Conservation (phyloP, 2,888 invertebrate genomes). For the Mimachlamys varia region DNA sequence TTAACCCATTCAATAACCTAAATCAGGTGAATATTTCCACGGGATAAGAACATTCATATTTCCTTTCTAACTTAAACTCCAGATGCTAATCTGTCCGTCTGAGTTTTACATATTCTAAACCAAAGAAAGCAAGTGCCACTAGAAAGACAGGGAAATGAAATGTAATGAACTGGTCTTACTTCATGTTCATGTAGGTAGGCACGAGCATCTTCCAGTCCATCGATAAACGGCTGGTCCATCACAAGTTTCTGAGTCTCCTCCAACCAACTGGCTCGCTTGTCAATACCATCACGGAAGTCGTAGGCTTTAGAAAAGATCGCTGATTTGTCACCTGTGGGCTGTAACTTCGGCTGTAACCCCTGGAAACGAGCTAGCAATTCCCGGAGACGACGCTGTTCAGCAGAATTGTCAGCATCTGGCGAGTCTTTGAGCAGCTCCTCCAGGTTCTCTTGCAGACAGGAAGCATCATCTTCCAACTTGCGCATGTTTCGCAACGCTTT, state of each 20-base stretch:
- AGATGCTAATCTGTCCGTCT: not conserved
- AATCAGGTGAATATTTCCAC: too few relatives aligned
- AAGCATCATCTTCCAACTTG: constrained; percentile 89
- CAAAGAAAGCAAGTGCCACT: not conserved
- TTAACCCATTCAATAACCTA: too few relatives aligned
- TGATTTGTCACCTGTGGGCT: constrained; percentile 95
- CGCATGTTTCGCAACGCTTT: constrained; percentile 72
- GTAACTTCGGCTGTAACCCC: constrained; percentile 92
- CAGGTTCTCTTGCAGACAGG: constrained; percentile 95
- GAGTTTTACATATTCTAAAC: not conserved
- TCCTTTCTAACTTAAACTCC: not conserved
- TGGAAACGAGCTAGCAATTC: constrained; percentile 88
- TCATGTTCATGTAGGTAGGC: constrained; percentile 76
- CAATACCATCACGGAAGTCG: constrained; percentile 93
- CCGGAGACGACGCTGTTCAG: constrained; percentile 92
- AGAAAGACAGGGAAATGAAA: not conserved
- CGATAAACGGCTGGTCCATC: constrained; percentile 73
- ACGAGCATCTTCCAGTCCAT: constrained; percentile 75
- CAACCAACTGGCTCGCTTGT: constrained; percentile 89
- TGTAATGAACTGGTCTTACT: constrained; percentile 54
- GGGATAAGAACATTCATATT: not conserved
- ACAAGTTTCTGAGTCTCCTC: constrained; percentile 73
- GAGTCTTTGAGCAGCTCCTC: constrained; percentile 93
- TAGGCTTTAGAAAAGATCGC: constrained; percentile 96
- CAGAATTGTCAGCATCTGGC: constrained; percentile 89